Evolutionary conservation across 2,797 vertebrate genomes (phyloP).

Genomic region (Picus viridis): DNA sequence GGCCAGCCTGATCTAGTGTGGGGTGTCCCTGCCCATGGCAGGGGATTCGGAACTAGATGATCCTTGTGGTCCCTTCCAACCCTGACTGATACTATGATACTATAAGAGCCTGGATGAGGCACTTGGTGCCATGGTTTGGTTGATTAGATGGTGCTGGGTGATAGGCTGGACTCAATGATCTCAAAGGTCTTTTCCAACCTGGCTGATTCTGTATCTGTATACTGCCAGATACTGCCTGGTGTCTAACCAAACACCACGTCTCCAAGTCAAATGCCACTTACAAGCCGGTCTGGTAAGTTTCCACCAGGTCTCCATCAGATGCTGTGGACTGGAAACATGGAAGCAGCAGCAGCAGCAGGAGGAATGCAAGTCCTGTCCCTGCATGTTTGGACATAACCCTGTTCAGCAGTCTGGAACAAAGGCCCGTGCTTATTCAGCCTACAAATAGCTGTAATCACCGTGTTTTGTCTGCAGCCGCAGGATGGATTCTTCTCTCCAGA

Average conservation of each 20-base stretch:
- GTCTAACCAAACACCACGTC: background rate
- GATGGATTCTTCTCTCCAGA: background rate
- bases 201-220: too few relatives aligned
- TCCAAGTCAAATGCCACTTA: background rate
- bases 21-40: too few relatives aligned
- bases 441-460: background rate
- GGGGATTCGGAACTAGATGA: too few relatives aligned
- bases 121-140: too few relatives aligned
- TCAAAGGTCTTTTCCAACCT: too few relatives aligned
- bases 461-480: slow-evolving; percentile 16
- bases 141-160: too few relatives aligned
- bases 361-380: background rate
- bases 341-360: background rate
- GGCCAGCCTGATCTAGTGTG: too few relatives aligned
- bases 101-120: too few relatives aligned
- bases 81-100: too few relatives aligned
- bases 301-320: background rate
- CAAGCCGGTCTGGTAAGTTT: background rate
- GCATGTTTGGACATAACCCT: background rate
- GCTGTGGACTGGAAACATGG: background rate
- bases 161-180: too few relatives aligned
- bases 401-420: background rate
- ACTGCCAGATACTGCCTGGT: too few relatives aligned
- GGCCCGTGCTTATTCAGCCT: background rate
- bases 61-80: too few relatives aligned